Percentiles rank a stretch among this genome's conserved stretches.
phyloP scores from a whole-genome alignment of 2,888 invertebrate species.

The Phengaris alcon region DNA sequence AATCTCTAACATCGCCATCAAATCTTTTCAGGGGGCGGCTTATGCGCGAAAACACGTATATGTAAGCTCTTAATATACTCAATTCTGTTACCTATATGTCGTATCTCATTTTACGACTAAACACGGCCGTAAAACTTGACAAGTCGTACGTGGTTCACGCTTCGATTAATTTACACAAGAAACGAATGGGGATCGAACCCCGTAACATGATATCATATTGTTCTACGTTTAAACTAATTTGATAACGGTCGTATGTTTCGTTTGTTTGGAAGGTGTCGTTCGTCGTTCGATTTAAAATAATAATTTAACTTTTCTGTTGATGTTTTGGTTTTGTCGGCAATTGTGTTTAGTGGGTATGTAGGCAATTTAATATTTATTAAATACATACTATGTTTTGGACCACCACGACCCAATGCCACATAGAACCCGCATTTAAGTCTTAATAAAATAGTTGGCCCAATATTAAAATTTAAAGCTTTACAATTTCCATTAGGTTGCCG shows the following conservation, averaged over 20 bases:
- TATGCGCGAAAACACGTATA: conserved; percentile 68
- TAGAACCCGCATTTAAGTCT: too few species aligned
- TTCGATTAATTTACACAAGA: neutral
- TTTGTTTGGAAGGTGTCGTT: neutral
- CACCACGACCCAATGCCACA: too few species aligned
- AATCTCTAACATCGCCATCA: conserved; percentile 78
- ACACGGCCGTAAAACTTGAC: conserved; percentile 35
- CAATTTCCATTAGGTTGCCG: neutral
- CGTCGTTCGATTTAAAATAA: too few species aligned
- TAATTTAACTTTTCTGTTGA: too few species aligned
- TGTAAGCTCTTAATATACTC: conserved; percentile 68
- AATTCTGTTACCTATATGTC: conserved; percentile 49
- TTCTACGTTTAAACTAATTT: conserved; percentile 4
- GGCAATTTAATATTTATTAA: too few species aligned
- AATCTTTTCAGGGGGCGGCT: conserved; percentile 76
- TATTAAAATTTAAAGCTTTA: neutral
- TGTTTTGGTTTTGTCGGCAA: too few species aligned
- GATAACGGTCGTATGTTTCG: neutral
- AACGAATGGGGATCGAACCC: neutral
- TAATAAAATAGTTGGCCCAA: too few species aligned
- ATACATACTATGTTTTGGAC: too few species aligned
- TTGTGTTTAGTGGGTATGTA: too few species aligned
- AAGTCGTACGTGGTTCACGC: neutral
- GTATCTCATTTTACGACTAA: conserved; percentile 44
- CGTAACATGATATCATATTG: neutral